Evolutionary conservation across 2,888 invertebrate species (phyloP), one percentile per base, ranked within the genome.

Genomic region (Strigamia maritima): DNA sequence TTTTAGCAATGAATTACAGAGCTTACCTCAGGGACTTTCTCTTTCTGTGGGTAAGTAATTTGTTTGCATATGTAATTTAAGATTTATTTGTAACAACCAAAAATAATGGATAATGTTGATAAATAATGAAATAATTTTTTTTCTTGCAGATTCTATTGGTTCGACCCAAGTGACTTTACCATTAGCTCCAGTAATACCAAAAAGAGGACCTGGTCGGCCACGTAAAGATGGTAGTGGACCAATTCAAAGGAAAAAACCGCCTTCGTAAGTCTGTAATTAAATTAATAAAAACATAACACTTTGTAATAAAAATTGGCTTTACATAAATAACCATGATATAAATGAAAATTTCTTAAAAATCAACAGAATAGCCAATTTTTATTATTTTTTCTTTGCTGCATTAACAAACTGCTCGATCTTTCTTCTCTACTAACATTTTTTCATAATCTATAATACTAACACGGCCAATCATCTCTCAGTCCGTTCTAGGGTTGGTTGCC

Each of bases 151-250:
- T 65, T 26, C 65, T 65, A 16, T 65, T 24, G 65, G 65, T 65
- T 65, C 65, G 8, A 28, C 65, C 65, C 65, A 65, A 65, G 65
- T 65, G 65, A 65, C 77, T 44, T 40, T 44, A 77, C 44, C 77
- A 10, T n/a, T 74, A 35, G 75, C 70, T 78, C 80, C 81, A 22
- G 35, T 80, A 14, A 38, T 81, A 24, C 80, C 80, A 75, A 89
- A 91, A 82, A 89, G 93, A 81, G 93, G 93, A 76, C 92, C 93
- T 22, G 93, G 94, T 16, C 88, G 94, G 83, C 93, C 94, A 14
- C 89, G 93, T 81, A 92, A 93, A 84, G 93, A 93, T 86, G 91
- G 91, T 80, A 81, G 82, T 79, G 83, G 83, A 3, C 79, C 81
- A 6, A 40, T 80, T 35, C 79, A 78, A 49, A 79, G 80, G 77